Evolutionary conservation across 1,140 invertebrate genomes (phyloP), one percentile per base, ranked within the genome.

Genomic region (Ceratina japonica): DNA sequence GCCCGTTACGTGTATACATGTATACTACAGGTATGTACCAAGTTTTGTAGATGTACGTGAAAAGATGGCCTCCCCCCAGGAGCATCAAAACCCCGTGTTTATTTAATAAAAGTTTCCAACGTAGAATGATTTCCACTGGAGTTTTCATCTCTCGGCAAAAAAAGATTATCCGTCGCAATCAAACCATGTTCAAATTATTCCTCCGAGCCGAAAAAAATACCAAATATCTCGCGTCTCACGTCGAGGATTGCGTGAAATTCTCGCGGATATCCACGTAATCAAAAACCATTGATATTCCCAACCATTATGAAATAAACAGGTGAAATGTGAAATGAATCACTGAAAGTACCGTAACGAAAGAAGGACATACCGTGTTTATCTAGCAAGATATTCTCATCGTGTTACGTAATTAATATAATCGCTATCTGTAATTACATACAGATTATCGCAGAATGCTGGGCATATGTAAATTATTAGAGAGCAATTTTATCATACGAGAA

Each of bases 81-180:
- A 79, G 65, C 62, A 52, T 65, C 52, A 49, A 74, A 79, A 74
- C 62, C 22, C 24, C 44, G 56, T 37, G 75, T 76, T 76, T 76
- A 62, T 76, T 76, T 76, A 70, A 62, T 70, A 70, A 76, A 61
- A 24, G 10, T 24, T 51, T 22, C 44, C 56, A 76, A 61, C 75
- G 56, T 13, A 8, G 44, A 16, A 69, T 69, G 37, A 76, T 69
- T 76, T 76, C 56, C 65, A 69, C 31, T 65, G 74, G 5, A 13
- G 16, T 75, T 65, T 75, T 12, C 44, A 49, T 27, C 65, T 58
- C 31, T 44, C 37, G 22, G 15, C 1, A 13, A 7, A 31, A 62
- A 64, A 65, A 24, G 61, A 54, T 75, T 37, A 65, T 58, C 20
- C 27, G 51, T n/a, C 1, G 62, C 72, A 75, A 65, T 65, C 62